A percentile compares a stretch with the other conserved stretches of the same genome.
Evolutionary conservation across 2,797 vertebrate genomes (phyloP).

Genomic region (Synanceia verrucosa): DNA sequence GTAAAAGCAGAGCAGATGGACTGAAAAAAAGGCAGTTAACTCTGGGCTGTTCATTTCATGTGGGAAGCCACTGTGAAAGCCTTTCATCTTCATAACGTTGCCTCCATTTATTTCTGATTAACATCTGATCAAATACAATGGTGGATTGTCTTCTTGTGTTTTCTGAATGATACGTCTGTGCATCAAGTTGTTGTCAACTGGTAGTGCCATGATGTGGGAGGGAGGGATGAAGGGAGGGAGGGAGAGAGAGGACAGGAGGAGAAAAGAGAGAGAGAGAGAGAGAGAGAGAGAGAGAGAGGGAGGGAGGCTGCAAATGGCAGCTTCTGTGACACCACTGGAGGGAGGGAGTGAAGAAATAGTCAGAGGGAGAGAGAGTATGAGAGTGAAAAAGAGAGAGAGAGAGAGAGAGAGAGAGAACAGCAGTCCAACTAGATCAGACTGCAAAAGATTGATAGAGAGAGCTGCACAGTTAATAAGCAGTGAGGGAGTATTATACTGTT

Average conservation of each 20-base stretch:
- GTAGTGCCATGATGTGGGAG: conserved; percentile 72
- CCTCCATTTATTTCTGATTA: conserved; percentile 49
- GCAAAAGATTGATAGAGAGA: conserved; percentile 77
- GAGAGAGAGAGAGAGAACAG: conserved; percentile 58
- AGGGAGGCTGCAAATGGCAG: conserved; percentile 74
- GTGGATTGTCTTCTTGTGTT: conserved; percentile 50
- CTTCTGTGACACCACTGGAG: conserved; percentile 69
- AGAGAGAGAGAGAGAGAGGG: background rate
- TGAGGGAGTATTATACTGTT: conserved; percentile 53
- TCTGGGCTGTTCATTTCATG: conserved; percentile 14
- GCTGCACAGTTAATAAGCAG: conserved; percentile 63
- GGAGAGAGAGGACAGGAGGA: conserved; percentile 27
- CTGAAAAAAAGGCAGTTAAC: conserved; percentile 13
- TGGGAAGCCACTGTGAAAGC: conserved; percentile 31
- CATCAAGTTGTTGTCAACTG: conserved; percentile 79
- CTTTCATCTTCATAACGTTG: conserved; percentile 29
- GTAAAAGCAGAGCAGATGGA: conserved; percentile 32
- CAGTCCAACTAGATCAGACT: conserved; percentile 79
- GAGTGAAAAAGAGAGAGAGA: conserved; percentile 39
- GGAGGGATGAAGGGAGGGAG: conserved; percentile 36
- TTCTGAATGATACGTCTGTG: conserved; percentile 75
- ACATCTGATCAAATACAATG: conserved; percentile 49
- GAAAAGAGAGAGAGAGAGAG: conserved; percentile 41
- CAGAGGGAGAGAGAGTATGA: conserved; percentile 28
- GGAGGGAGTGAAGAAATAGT: conserved; percentile 30